Percentiles rank a stretch among this genome's conserved stretches.
phyloP scores from a whole-genome alignment of 1,140 invertebrate species.

The Heterodera schachtii region DNA sequence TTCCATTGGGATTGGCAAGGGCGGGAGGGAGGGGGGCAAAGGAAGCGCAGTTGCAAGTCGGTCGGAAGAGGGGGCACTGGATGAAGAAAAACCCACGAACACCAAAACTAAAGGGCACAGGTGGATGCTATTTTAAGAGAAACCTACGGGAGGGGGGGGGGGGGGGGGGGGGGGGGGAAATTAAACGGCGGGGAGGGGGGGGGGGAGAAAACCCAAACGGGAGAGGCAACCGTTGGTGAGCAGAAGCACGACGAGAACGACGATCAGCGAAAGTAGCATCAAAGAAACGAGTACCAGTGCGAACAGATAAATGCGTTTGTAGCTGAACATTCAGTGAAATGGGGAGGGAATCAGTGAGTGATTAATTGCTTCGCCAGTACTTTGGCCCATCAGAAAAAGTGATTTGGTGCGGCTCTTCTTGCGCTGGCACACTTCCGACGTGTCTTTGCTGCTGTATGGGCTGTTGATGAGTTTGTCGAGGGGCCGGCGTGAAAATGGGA shows the following conservation, averaged over 20 bases:
- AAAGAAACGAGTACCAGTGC: conserved; percentile 26
- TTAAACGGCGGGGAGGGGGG: not conserved
- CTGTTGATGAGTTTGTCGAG: conserved; percentile 23
- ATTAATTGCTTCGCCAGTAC: not conserved
- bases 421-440: not conserved
- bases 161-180: no score
- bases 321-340: conserved; percentile 21
- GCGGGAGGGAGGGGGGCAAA: not conserved
- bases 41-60: not conserved
- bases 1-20: not conserved
- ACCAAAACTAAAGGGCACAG: not conserved
- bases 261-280: conserved; percentile 25
- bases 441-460: not conserved
- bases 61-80: not conserved
- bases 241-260: conserved; percentile 28
- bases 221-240: conserved; percentile 21
- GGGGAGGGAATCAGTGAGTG: not conserved
- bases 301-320: conserved; percentile 34
- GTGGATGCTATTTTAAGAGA: no score
- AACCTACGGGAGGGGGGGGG: no score
- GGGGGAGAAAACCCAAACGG: not conserved
- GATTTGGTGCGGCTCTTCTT: conserved; percentile 4
- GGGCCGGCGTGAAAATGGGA: conserved; percentile 18
- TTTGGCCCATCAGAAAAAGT: conserved; percentile 22
- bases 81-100: conserved; percentile 17